Evolutionary conservation across 2,888 invertebrate genomes (phyloP), one percentile per base, ranked within the genome.

Genomic region (Stenotaenia linearis): DNA sequence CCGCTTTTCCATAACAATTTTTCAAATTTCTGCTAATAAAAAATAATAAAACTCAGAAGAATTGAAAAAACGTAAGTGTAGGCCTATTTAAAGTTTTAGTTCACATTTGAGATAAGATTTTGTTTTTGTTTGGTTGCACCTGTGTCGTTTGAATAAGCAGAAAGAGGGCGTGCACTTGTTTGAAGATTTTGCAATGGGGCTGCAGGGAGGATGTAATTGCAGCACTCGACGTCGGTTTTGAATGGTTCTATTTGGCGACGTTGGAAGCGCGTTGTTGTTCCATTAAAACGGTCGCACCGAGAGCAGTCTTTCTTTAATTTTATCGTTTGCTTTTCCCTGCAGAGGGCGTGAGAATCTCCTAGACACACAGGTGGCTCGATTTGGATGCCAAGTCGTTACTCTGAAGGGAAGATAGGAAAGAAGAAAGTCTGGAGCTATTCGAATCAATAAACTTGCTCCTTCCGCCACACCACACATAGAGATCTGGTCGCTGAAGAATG

Each of bases 301-400:
- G 69, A 69, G 69, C 69, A 69, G 69, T 69, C 69, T 69, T 69
- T 28, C 69, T 69, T 69, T 69, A 69, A 69, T 69, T 69, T 69
- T 69, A 69, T 69, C 69, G 69, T 69, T 28, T 69, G n/a, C 69
- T 69, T 69, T 69, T 69, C 69, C 69, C 69, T 69, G 25, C 69
- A 69, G 69, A 69, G 69, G 69, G 69, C 69, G 69, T 69, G 69
- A 69, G 69, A 69, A 69, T 69, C 69, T 69, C 69, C 28, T 69
- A 69, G 69, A 69, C 69, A 69, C 69, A 69, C 69, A 69, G 69
- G 69, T 69, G 69, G 69, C 69, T 69, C 69, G 69, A 69, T 69
- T 69, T 69, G 69, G 69, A 69, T 69, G 69, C 69, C 69, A 69
- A 69, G 69, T 69, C 69, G 69, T 69, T 69, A 69, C 69, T 69